Evolutionary conservation across 2,888 invertebrate genomes (phyloP).

Genomic region (Hesperia comma): DNA sequence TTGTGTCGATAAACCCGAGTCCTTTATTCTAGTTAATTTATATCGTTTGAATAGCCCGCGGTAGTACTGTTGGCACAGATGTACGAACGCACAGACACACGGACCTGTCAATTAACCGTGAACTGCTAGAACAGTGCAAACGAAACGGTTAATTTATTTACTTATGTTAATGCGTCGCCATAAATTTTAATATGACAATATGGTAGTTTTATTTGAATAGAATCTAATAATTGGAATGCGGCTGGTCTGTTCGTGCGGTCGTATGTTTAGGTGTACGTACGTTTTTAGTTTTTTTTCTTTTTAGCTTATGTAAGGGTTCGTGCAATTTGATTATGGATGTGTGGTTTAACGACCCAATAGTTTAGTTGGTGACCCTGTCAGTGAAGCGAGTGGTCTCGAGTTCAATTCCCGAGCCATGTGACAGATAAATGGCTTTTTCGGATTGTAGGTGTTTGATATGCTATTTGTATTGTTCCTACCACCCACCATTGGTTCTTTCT

Average conservation of each 20-base stretch:
- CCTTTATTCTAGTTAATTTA: constrained; percentile 26
- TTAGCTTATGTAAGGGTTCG: too few relatives aligned
- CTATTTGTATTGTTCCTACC: too few relatives aligned
- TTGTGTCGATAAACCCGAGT: constrained; percentile 17
- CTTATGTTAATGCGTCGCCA: constrained; percentile 27
- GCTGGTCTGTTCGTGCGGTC: neutral
- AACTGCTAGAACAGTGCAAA: constrained; percentile 14
- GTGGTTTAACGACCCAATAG: too few relatives aligned
- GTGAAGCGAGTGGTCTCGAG: too few relatives aligned
- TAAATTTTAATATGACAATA: constrained; percentile 8
- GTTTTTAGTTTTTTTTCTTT: too few relatives aligned
- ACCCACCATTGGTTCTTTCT: too few relatives aligned
- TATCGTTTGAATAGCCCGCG: constrained; percentile 14
- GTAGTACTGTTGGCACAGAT: constrained; percentile 11
- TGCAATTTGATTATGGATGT: too few relatives aligned
- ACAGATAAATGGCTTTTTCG: too few relatives aligned
- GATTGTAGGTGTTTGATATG: too few relatives aligned
- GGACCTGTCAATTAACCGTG: constrained; percentile 25
- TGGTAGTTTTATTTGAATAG: constrained; percentile 18
- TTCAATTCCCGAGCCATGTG: too few relatives aligned
- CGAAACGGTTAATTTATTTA: constrained; percentile 23
- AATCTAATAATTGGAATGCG: constrained; percentile 8
- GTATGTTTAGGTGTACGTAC: neutral
- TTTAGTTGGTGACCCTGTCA: too few relatives aligned
- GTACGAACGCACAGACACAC: neutral